phyloP scores from a whole-genome alignment of 2,888 invertebrate genomes.

The Nephrotoma appendiculata region DNA sequence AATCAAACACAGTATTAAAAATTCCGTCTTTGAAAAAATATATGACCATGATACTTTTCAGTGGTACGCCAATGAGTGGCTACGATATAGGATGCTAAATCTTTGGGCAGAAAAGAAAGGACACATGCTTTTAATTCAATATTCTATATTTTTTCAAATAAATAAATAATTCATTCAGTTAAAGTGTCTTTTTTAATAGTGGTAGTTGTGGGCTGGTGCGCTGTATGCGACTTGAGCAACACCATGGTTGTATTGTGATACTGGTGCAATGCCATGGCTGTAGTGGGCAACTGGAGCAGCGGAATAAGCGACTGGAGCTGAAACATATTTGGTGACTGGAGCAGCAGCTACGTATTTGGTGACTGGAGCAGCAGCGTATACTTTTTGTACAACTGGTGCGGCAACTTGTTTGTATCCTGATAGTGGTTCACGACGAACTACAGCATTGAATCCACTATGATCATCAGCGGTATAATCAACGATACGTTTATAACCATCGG shows the following conservation, averaged over 20 bases:
- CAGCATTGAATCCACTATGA: slow-evolving; percentile 40
- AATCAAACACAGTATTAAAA: no score
- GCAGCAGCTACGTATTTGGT: slow-evolving; percentile 4
- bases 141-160: not conserved
- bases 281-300: not conserved
- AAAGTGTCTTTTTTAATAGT: not conserved
- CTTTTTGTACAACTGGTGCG: slow-evolving; percentile 1
- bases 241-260: slow-evolving; percentile 1
- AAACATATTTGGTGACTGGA: slow-evolving; percentile 7
- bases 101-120: no score
- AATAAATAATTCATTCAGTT: not conserved
- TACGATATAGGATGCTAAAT: no score
- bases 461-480: slow-evolving; percentile 40
- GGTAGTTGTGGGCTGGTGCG: slow-evolving; percentile 1
- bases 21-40: no score
- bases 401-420: slow-evolving; percentile 27
- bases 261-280: not conserved
- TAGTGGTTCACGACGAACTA: slow-evolving; percentile 37
- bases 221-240: not conserved
- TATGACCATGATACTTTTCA: no score
- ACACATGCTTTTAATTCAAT: not conserved
- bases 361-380: slow-evolving; percentile 13
- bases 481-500: slow-evolving; percentile 37
- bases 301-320: slow-evolving; percentile 5
- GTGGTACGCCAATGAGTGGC: no score